Evolutionary conservation across 2,888 invertebrate species (phyloP), one percentile per base, ranked within the genome.

Genomic region (Conistra vaccinii): DNA sequence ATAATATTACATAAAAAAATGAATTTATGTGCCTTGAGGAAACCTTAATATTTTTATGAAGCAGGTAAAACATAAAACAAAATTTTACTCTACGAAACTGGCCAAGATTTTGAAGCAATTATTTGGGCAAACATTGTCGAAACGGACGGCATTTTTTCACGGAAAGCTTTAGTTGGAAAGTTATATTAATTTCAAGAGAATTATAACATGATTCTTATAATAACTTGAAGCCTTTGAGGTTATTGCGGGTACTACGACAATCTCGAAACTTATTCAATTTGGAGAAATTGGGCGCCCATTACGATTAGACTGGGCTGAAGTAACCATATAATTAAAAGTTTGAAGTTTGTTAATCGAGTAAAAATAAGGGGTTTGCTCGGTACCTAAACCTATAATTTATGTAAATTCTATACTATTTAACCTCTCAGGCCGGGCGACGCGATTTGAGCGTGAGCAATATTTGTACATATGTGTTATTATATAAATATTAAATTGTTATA

Each of bases 251-350:
- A 84, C 80, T 81, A 87, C 89, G 90, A 89, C 90, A 90, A 91
- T 89, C 90, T 90, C 80, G 84, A 88, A 93, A 94, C 91, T 94
- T 93, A 92, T 93, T 92, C 91, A 92, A 93, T 93, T 92, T 92
- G 81, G 77, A 85, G 87, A 85, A 92, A 92, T 91, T 89, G 90
- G 86, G 82, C 81, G 83, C 78, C 82, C 80, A 81, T 87, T 79
- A 89, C 85, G 85, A 86, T 87, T 85, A 77, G 55, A 80, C 76
- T 78, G 72, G 74, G 70, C 80, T 78, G 85, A 83, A 85, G 85
- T 88, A 86, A 71, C 60, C 48, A 69, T 67, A 72, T 53, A 63
- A 68, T 72, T 72, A 57, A 6, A 66, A 69, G 39, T 69, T 72
- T 35, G 45, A 35, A 74, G 69, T 69, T 74, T 29, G 7, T 26